A percentile compares a stretch with the other conserved stretches of the same genome.
Evolutionary conservation across 2,113 vertebrate genomes (phyloP).

Genomic region (Oncorhynchus clarkii): DNA sequence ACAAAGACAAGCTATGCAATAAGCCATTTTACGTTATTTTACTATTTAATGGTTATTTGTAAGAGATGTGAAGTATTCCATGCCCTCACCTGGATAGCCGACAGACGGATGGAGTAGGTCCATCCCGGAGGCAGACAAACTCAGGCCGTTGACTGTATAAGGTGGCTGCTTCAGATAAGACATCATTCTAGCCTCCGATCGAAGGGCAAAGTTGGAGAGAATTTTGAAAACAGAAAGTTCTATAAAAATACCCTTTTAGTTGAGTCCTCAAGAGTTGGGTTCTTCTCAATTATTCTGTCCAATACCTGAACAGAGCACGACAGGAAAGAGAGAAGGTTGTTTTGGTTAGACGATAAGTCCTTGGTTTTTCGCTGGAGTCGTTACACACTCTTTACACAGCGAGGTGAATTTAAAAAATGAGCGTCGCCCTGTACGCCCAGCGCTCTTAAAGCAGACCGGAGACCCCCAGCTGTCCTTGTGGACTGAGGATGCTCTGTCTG

Average conservation of each 20-base stretch:
- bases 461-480: constrained; percentile 74
- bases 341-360: constrained; percentile 11
- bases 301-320: constrained; percentile 26
- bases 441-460: constrained; percentile 76
- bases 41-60: no score
- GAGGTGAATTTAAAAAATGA: constrained; percentile 62
- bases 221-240: constrained; percentile 8
- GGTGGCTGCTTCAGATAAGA: constrained; percentile 99
- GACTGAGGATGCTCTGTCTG: constrained; percentile 74
- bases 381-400: constrained; percentile 58
- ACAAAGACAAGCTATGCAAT: no score
- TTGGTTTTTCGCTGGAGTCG: not conserved
- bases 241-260: not conserved
- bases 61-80: no score
- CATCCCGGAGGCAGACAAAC: constrained; percentile 94
- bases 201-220: constrained; percentile 45
- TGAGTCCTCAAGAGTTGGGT: constrained; percentile 44
- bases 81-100: constrained; percentile 90
- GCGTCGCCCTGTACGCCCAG: constrained; percentile 52
- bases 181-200: constrained; percentile 92
- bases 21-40: no score
- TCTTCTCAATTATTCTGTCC: constrained; percentile 3
- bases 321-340: constrained; percentile 12
- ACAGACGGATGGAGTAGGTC: constrained; percentile 97
- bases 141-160: constrained; percentile 97